phyloP scores from a whole-genome alignment of 2,113 vertebrate species.

The Rafetus swinhoei region DNA sequence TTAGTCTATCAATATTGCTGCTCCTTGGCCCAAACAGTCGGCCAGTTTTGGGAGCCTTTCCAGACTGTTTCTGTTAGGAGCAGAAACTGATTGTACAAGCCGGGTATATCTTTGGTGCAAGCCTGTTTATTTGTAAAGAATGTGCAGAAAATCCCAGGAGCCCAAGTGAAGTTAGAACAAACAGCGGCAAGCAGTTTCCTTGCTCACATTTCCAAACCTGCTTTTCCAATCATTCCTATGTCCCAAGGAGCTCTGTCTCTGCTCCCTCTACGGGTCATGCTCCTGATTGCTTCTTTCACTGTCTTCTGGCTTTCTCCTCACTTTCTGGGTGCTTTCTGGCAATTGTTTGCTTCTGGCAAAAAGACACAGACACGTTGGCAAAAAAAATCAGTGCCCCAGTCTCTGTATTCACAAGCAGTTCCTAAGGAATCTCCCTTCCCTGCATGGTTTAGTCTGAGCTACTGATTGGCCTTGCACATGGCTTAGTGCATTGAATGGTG shows the following conservation, averaged over 20 bases:
- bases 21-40: neutral
- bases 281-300: neutral
- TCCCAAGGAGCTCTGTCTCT: neutral
- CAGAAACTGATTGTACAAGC: neutral
- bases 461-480: neutral
- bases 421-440: neutral
- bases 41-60: neutral
- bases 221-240: neutral
- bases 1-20: neutral
- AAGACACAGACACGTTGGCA: too few species aligned
- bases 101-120: neutral
- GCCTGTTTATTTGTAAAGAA: neutral
- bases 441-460: neutral
- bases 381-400: neutral
- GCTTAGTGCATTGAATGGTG: too few species aligned
- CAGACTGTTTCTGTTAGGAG: neutral
- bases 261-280: neutral
- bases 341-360: neutral
- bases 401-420: neutral
- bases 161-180: neutral
- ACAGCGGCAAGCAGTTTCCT: neutral
- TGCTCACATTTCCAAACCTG: neutral
- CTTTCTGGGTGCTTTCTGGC: neutral
- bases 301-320: neutral
- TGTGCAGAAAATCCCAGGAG: neutral